These are phyloP conservation scores for Poeciliopsis turneri DNA, from an alignment of 2,797 vertebrate species.

Conservation along the genomic window DNA sequence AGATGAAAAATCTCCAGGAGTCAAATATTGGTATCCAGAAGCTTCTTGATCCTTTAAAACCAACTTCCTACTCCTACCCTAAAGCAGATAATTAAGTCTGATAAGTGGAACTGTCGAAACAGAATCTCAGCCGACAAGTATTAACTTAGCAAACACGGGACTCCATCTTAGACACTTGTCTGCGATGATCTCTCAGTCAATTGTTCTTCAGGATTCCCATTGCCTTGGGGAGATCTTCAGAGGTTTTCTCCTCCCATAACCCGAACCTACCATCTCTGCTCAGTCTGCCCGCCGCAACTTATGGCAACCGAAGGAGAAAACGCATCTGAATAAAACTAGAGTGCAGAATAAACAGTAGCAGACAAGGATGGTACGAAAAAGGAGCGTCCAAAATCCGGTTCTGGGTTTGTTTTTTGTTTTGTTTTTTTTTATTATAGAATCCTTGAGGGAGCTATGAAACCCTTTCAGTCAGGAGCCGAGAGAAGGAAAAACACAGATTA, in stretches of 20 bases:
- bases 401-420: constrained; percentile 39
- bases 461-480: constrained; percentile 44
- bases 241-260: constrained; percentile 67
- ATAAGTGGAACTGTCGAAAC: constrained; percentile 43
- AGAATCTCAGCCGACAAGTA: constrained; percentile 43
- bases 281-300: constrained; percentile 43
- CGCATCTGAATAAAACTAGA: constrained; percentile 32
- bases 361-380: constrained; percentile 43
- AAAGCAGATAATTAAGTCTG: constrained; percentile 43
- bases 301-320: constrained; percentile 29
- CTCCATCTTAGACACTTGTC: constrained; percentile 65
- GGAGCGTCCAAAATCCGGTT: constrained; percentile 59
- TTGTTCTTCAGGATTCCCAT: constrained; percentile 50
- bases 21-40: constrained; percentile 69
- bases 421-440: constrained; percentile 35
- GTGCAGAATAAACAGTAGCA: constrained; percentile 33
- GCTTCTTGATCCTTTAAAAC: constrained; percentile 59
- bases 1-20: constrained; percentile 71
- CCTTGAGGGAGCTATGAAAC: constrained; percentile 48
- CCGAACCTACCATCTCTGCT: constrained; percentile 55
- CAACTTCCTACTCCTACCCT: constrained; percentile 47
- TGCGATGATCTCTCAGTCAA: constrained; percentile 46
- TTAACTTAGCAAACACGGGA: constrained; percentile 46
- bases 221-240: constrained; percentile 57
- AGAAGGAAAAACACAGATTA: constrained; percentile 43